Evolutionary conservation across 2,888 invertebrate genomes (phyloP), one percentile per base, ranked within the genome.

Genomic region (Cheilosia pagana): DNA sequence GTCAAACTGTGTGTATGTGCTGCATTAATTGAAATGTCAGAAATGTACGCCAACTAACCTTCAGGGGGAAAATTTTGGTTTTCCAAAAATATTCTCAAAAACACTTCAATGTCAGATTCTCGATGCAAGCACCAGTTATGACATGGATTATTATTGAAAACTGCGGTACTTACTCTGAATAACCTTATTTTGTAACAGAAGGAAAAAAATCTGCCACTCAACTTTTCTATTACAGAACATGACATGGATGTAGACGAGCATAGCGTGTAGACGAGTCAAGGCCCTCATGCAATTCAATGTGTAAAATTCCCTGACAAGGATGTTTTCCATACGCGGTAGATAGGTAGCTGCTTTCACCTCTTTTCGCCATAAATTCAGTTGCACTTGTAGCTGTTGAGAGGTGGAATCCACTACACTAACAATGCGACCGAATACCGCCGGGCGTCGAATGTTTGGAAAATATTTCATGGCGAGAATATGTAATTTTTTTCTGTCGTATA

Each of bases 221-320:
- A 71, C 55, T 48, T 48, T 76, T 67, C 65, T 65, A 65, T 76
- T 71, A 53, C 59, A 10, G 41, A 60, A 19, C 48, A 77, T 70
- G 81, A 70, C 76, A 76, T 76, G 76, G 45, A 65, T 81, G 35
- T 81, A 70, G 65, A 23, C 68, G 52, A 55, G 23, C 23, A 16
- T 16, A 48, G 57, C 63, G 63, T 53, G 45, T 21, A 65, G 57
- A 50, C 57, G 45, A 76, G 70, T 76, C 71, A 76, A 81, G 71
- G 81, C 35, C 16, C 55, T 10, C 35, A 31, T 57, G 43, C 53
- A 43, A 62, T 72, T 72, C 53, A 72, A 62, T 62, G 55, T 57
- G 48, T 41, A 48, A 63, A 63, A 63, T 55, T 63, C 21, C 23
- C 23, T 19, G 63, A 31, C 62, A 72, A 62, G 53, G 43, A 60